Evolutionary conservation across 2,113 vertebrate species (phyloP), one percentile per base, ranked within the genome.

Genomic region (Mugil cephalus): DNA sequence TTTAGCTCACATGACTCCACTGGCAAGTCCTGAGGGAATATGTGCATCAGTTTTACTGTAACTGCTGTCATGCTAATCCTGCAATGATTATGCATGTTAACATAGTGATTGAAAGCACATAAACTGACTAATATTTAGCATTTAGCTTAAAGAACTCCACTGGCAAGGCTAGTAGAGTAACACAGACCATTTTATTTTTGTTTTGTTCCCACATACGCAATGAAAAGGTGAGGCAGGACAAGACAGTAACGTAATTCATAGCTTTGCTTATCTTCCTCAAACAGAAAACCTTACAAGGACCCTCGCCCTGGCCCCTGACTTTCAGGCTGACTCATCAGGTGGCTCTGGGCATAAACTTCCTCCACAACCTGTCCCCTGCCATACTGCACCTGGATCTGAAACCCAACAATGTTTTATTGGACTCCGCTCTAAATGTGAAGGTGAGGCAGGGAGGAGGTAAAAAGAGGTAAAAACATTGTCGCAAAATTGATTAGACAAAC

Each of bases 341-440:
- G 36, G 91, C 94, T 13, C 79, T 95, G 38, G 95, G 95, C 4
- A 95, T 96, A 88, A 95, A 95, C 89, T 96, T 94, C 77, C 93
- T 96, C 40, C 95, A 96, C 80, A 82, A 35, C 17, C 79, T 92
- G 61, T 0, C 67, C 3, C 92, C 92, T 1, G 47, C 90, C 0
- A 6, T 95, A 19, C 91, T 95, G 30, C 94, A 95, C 56, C 67
- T 93, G 61, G 94, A 95, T 86, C 88, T 95, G 79, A 95, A 95
- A 79, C 93, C 94, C 74, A 92, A 69, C 80, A 95, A 95, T 3
- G 92, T 95, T 69, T 88, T 95, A 21, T 85, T 95, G 54, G 92
- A 94, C 77, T 55, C 62, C 6, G 42, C 46, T 34, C 79, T 95
- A 18, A 85, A 88, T 2, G 91, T 82, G 35, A 94, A 94, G 90